Base-by-base conservation (phyloP, 2,888 invertebrate genomes). In the Caenorhabditis wallacei region DNA sequence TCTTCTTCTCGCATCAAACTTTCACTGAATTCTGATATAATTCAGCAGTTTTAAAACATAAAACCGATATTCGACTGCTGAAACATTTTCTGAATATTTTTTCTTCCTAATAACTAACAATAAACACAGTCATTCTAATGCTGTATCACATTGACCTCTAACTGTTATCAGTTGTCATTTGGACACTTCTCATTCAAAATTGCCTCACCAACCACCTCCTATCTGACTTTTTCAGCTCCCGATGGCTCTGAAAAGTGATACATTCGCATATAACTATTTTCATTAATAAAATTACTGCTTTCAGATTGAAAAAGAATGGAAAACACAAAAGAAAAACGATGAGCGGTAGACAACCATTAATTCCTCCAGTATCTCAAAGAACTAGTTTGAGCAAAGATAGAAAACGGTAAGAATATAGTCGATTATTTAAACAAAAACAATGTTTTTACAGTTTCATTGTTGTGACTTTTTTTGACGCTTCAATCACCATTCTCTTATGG, bases 401-500 rank as follows among this genome's bases (percentile, higher is more conserved):
- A 54, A 82, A 82, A 56, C 43, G 76, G 71, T 74, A 24, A 43
- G 48, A 30, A 30, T n/a, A 37, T 8, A 35, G 4, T 18, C 46
- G 16, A 57, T 1, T 51, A 8, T 8, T 16, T 16, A 11, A 5
- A 35, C 18, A 43, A 24, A 2, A 37, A 16, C 0, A 35, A n/a
- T 48, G 35, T 53, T 11, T 61, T 72, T 69, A 13, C 69, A 80
- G 85, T 30, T 90, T 90, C 75, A 68, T 90, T 30, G 88, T 90
- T 53, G 72, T 90, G 20, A 85, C 85, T 30, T 80, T 89, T 18
- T 90, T 90, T 72, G 90, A 90, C 69, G 69, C 82, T 63, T 85
- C 88, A 10, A 68, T 90, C 51, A 83, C 85, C 20, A 85, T 87
- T 37, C 79, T 90, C 16, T 79, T 90, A n/a, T 90, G 90, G 90